Evolutionary conservation across 2,113 vertebrate genomes (phyloP).

Genomic region (Cichladusa arquata): DNA sequence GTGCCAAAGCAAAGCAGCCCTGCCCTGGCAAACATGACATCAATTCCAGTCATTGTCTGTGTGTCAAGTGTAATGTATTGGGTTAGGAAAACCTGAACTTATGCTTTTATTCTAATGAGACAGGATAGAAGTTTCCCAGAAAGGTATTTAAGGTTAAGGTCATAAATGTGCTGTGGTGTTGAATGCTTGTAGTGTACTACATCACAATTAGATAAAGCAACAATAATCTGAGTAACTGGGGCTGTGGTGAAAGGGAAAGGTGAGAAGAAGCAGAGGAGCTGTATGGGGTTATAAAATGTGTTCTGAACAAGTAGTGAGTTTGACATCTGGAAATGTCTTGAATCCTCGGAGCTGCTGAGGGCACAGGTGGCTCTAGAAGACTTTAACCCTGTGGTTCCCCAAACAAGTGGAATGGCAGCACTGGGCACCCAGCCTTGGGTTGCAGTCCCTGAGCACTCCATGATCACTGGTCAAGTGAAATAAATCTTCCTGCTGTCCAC

Average conservation of each 20-base stretch:
- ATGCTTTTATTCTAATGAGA: neutral
- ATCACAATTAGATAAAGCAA: neutral
- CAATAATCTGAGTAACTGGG: neutral
- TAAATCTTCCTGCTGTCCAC: neutral
- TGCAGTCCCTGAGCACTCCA: neutral
- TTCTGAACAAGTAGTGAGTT: neutral
- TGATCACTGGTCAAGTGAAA: too few species aligned
- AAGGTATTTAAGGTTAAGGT: neutral
- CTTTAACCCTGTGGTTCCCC: neutral
- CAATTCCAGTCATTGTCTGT: neutral
- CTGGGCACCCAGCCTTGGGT: neutral
- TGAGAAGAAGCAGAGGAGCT: neutral
- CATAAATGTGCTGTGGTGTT: neutral
- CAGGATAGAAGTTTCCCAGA: neutral
- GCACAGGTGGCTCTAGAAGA: neutral
- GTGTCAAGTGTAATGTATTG: neutral
- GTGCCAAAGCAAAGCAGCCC: neutral
- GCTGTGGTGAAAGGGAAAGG: neutral
- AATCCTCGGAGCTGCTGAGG: neutral
- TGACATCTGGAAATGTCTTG: neutral
- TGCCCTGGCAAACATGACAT: neutral
- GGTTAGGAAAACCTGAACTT: neutral
- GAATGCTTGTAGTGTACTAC: neutral
- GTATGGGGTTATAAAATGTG: accelerated
- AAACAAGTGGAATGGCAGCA: neutral